phyloP scores from a whole-genome alignment of 1,140 invertebrate species.

The Lucilia sericata region DNA sequence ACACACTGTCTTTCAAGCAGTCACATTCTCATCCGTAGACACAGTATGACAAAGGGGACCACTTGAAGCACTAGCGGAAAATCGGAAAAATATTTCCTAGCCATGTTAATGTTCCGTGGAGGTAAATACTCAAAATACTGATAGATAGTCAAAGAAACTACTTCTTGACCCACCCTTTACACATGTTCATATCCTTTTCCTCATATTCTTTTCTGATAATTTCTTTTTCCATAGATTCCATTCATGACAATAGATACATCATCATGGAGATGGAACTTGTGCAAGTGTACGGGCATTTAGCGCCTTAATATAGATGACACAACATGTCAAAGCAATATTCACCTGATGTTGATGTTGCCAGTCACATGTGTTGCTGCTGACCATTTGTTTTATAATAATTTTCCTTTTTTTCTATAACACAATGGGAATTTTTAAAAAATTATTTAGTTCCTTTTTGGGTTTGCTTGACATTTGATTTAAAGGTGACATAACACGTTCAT shows the following conservation, averaged over 20 bases:
- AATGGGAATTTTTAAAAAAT: not conserved
- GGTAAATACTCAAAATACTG: too few relatives aligned
- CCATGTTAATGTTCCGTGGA: too few relatives aligned
- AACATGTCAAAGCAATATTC: not conserved
- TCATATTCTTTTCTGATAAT: not conserved
- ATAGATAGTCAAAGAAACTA: too few relatives aligned
- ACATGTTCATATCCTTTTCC: too few relatives aligned
- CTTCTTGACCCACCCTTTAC: too few relatives aligned
- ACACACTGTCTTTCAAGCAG: too few relatives aligned
- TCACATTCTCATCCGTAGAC: too few relatives aligned
- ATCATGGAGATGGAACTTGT: not conserved
- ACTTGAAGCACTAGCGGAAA: too few relatives aligned
- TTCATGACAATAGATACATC: not conserved
- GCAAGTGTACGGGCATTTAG: not conserved
- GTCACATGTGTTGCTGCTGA: not conserved
- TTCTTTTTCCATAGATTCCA: not conserved
- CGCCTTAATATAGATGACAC: not conserved
- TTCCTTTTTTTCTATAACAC: not conserved
- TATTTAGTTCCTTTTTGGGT: not conserved
- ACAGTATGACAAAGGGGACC: too few relatives aligned
- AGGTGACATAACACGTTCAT: slow-evolving; percentile 31
- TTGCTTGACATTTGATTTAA: slow-evolving; percentile 2
- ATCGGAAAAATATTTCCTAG: too few relatives aligned
- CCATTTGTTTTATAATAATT: not conserved
- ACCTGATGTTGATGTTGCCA: not conserved